Evolutionary conservation across 2,797 vertebrate species (phyloP).

Genomic region (Coregonus ussuriensis): DNA sequence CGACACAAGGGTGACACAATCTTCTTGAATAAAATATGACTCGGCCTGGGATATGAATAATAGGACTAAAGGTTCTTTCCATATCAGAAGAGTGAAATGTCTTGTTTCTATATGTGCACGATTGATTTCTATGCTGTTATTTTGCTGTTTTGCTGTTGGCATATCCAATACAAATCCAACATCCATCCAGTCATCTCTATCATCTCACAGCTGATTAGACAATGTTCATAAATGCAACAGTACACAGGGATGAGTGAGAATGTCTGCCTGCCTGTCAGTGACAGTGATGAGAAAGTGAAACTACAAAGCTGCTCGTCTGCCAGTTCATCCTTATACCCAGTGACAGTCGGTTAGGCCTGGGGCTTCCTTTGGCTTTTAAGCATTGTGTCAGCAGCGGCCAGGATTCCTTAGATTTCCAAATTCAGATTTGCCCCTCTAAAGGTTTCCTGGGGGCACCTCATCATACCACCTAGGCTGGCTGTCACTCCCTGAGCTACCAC

Average conservation of each 20-base stretch:
- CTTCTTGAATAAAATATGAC: neutral
- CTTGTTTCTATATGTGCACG: neutral
- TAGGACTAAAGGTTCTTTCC: neutral
- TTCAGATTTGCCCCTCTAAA: slow-evolving; percentile 4
- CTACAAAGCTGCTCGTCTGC: slow-evolving; percentile 14
- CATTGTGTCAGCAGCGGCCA: slow-evolving; percentile 3
- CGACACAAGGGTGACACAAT: neutral
- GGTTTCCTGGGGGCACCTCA: neutral
- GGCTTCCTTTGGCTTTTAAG: slow-evolving; percentile 8
- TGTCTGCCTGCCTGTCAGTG: neutral
- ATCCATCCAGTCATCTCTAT: neutral
- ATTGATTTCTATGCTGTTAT: neutral
- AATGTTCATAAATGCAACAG: neutral
- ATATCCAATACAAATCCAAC: too few relatives aligned
- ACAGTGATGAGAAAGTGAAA: slow-evolving; percentile 14
- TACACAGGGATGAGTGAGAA: neutral
- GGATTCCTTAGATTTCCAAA: slow-evolving; percentile 19
- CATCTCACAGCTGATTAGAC: neutral
- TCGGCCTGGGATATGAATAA: neutral
- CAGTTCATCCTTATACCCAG: slow-evolving; percentile 3
- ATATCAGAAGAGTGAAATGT: neutral
- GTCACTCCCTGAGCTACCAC: neutral
- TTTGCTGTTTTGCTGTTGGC: neutral
- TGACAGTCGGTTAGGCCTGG: neutral
- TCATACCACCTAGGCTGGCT: neutral